Percentiles rank a stretch among this genome's conserved stretches.
Evolutionary conservation across 1,140 invertebrate genomes (phyloP).

Genomic region (Anastrepha obliqua): DNA sequence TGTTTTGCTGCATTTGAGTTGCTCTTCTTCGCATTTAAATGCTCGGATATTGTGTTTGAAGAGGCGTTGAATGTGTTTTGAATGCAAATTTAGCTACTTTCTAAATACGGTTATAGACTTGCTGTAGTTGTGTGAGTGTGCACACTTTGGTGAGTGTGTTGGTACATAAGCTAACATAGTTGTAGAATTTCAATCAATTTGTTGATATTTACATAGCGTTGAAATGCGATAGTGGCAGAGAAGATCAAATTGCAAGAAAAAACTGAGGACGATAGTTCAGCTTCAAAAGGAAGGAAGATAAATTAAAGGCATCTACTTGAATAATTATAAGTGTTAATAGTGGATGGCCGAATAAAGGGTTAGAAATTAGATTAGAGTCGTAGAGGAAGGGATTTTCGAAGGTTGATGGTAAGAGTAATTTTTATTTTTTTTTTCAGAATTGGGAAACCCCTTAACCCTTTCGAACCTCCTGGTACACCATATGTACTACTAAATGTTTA

Average conservation of each 20-base stretch:
- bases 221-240: background rate
- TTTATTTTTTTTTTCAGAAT: too few relatives aligned
- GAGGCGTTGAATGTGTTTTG: background rate
- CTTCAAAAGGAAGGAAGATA: background rate
- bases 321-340: background rate
- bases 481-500: too few relatives aligned
- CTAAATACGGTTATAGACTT: background rate
- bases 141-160: background rate
- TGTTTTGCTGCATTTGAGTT: background rate
- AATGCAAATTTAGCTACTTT: slow-evolving; percentile 11
- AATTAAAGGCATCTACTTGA: background rate
- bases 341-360: too few relatives aligned
- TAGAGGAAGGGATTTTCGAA: too few relatives aligned
- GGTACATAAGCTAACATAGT: too few relatives aligned
- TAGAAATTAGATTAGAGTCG: too few relatives aligned
- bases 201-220: too few relatives aligned
- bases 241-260: background rate
- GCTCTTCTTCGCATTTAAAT: background rate
- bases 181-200: background rate
- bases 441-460: too few relatives aligned
- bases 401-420: too few relatives aligned
- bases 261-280: background rate
- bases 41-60: background rate
- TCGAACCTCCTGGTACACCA: too few relatives aligned
- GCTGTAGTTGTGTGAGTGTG: background rate